Conservation (phyloP, 2,113 vertebrate species). For the Erythrolamprus reginae region DNA sequence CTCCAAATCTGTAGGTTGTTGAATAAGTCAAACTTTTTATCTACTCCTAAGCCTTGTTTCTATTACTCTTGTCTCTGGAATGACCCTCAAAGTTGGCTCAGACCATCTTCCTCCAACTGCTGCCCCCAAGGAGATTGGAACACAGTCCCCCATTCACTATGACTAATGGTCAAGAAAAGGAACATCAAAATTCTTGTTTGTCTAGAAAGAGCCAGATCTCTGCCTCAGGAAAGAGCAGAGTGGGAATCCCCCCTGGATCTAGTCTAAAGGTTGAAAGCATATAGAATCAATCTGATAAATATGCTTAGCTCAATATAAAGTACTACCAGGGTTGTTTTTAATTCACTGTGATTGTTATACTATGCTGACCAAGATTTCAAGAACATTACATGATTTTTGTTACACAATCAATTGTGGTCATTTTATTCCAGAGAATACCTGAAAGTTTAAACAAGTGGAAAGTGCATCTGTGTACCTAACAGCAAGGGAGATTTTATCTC, state of each 20-base stretch:
- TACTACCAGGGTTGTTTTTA: background rate
- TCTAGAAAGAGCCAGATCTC: background rate
- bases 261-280: background rate
- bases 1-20: background rate
- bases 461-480: background rate
- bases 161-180: background rate
- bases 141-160: background rate
- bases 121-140: background rate
- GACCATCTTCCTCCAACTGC: background rate
- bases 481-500: background rate
- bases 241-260: background rate
- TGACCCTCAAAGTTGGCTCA: background rate
- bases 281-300: background rate
- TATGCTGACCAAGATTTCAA: background rate
- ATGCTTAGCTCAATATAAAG: background rate
- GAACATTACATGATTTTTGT: background rate
- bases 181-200: background rate
- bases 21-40: background rate
- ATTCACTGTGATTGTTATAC: background rate
- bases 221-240: background rate
- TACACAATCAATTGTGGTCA: background rate
- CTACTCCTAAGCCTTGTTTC: background rate
- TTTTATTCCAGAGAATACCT: background rate
- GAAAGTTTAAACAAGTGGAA: background rate
- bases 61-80: background rate